Evolutionary conservation across 2,888 invertebrate species (phyloP), one percentile per base, ranked within the genome.

Genomic region (Thereva unica): DNA sequence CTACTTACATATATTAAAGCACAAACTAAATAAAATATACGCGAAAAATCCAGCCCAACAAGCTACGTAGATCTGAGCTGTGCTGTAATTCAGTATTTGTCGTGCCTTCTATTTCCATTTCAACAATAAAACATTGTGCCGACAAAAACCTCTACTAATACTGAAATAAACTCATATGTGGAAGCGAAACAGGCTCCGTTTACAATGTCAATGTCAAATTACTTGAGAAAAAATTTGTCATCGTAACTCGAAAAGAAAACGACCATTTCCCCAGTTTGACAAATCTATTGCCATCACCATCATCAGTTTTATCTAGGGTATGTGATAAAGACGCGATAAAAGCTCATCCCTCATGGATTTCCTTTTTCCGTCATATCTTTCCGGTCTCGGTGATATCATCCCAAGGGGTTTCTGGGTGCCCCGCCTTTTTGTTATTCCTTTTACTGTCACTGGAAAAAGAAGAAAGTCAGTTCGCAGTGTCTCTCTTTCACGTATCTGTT

Each of bases 221-320:
- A 59, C 45, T 37, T 23, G 23, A 47, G 8, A 47, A 61, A 61
- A 61, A 49, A 61, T 61, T 61, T 61, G 61, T 49, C 61, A 61
- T 23, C 61, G 40, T n/a, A 38, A 47, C 47, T 34, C 34, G 41
- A 59, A 59, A 35, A 38, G 47, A 37, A 40, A 10, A 9, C 7
- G 50, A 42, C 53, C 52, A 9, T 53, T 64, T 10, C 42, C 53
- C 23, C 23, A 23, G 23, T 23, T 23, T 23, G 49, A 42, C 49
- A 65, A 65, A 65, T 65, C 56, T 56, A 65, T 65, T 65, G 37
- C 55, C 56, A 55, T 65, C 65, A 64, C 53, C 64, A 56, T 56
- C 49, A 56, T 10, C 47, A 45, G 42, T 49, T 64, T 55, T 47
- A 55, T 49, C 45, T 8, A n/a, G 35, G 45, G 40, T 47, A 56